phyloP scores from a whole-genome alignment of 2,888 invertebrate species.

The Leistus spinibarbis region DNA sequence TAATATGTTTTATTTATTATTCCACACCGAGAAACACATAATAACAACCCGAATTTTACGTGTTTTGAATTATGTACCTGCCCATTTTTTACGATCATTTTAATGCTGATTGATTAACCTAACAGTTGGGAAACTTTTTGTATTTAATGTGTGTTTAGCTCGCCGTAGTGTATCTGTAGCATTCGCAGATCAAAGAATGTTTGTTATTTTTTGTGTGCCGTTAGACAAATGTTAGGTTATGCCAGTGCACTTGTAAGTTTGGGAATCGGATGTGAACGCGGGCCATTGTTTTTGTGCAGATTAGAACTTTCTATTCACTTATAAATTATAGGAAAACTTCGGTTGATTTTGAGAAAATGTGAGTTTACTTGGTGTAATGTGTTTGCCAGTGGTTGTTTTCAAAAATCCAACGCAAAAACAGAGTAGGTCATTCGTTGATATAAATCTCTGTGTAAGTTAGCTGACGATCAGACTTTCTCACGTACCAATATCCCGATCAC shows the following conservation, averaged over 20 bases:
- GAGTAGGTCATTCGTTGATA: neutral
- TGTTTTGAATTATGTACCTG: too few relatives aligned
- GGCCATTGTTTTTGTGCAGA: neutral
- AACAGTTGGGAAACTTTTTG: too few relatives aligned
- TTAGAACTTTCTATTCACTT: neutral
- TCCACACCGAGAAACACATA: too few relatives aligned
- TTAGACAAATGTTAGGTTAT: neutral
- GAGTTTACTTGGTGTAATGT: neutral
- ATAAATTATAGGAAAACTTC: neutral
- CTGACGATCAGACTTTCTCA: slow-evolving; percentile 1
- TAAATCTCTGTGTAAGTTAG: neutral
- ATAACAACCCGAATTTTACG: too few relatives aligned
- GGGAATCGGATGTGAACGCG: neutral
- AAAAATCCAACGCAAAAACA: neutral
- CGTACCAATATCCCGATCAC: slow-evolving; percentile 9
- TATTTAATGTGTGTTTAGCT: too few relatives aligned
- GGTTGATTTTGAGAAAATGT: neutral
- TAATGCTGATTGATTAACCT: too few relatives aligned
- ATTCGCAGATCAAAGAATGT: too few relatives aligned
- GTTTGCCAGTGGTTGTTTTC: neutral
- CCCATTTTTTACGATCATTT: too few relatives aligned
- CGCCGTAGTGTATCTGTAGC: too few relatives aligned
- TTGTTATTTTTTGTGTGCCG: too few relatives aligned
- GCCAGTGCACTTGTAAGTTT: too few relatives aligned
- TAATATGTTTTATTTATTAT: too few relatives aligned